phyloP scores from a whole-genome alignment of 1,140 invertebrate species.

The Drosophila cardini region DNA sequence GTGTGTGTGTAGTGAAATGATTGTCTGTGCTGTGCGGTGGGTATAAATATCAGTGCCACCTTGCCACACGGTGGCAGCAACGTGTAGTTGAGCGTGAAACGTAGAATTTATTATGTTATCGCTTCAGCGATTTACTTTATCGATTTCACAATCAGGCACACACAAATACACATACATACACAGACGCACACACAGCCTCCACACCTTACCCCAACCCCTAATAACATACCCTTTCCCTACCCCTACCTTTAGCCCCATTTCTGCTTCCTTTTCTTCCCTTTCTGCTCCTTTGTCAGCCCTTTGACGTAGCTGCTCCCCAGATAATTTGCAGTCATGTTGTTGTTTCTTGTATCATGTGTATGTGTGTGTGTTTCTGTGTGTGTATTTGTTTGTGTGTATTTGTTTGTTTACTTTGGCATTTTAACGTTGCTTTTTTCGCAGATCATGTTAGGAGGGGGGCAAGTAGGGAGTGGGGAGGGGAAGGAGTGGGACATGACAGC shows the following conservation, averaged over 20 bases:
- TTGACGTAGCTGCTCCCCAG: slow-evolving; percentile 62
- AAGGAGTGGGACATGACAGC: not conserved
- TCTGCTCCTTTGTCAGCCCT: slow-evolving; percentile 32
- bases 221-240: not conserved
- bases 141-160: slow-evolving; percentile 74
- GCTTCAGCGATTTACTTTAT: slow-evolving; percentile 82
- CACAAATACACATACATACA: slow-evolving; percentile 27
- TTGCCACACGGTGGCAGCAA: slow-evolving; percentile 21
- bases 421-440: slow-evolving; percentile 38
- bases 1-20: slow-evolving; percentile 44
- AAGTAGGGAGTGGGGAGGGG: slow-evolving; percentile 1
- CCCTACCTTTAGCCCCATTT: not conserved
- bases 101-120: slow-evolving; percentile 83
- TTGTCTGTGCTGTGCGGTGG: slow-evolving; percentile 40
- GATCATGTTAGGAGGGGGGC: not conserved
- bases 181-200: slow-evolving; percentile 22
- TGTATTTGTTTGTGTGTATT: slow-evolving; percentile 31
- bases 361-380: slow-evolving; percentile 6
- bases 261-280: too few relatives aligned
- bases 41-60: slow-evolving; percentile 74
- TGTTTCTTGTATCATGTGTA: slow-evolving; percentile 14
- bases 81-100: slow-evolving; percentile 78
- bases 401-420: slow-evolving; percentile 66
- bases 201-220: slow-evolving; percentile 1
- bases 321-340: slow-evolving; percentile 66